Evolutionary conservation across 2,113 vertebrate species (phyloP).

Genomic region (Gobius niger): DNA sequence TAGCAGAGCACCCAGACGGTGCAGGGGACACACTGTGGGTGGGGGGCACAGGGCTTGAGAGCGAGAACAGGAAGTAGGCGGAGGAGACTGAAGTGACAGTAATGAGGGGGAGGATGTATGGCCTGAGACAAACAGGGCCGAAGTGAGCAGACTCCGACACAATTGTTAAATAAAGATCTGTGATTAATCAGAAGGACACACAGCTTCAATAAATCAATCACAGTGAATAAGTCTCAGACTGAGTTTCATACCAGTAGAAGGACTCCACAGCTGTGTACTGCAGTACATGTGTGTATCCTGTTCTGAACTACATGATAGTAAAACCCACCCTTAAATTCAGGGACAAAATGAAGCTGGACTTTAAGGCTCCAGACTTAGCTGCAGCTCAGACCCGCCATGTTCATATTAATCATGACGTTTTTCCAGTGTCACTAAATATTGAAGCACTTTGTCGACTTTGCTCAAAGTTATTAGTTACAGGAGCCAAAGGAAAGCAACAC

Average conservation of each 20-base stretch:
- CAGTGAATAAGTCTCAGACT: constrained; percentile 9
- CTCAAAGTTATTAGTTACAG: constrained; percentile 59
- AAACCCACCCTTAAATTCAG: constrained; percentile 10
- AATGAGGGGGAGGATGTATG: constrained; percentile 46
- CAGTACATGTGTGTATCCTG: no score
- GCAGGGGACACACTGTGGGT: constrained; percentile 46
- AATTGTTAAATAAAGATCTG: constrained; percentile 46
- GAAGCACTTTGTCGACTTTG: constrained; percentile 69
- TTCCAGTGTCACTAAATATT: constrained; percentile 63
- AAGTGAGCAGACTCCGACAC: constrained; percentile 23
- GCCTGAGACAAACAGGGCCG: constrained; percentile 3
- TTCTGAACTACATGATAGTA: no score
- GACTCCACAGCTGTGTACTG: constrained; percentile 9
- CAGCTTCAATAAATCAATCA: constrained; percentile 40
- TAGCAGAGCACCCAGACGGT: constrained; percentile 24
- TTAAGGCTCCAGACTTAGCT: constrained; percentile 10
- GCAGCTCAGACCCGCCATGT: constrained; percentile 50
- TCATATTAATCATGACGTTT: constrained; percentile 34
- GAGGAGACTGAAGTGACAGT: constrained; percentile 47
- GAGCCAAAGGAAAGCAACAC: constrained; percentile 65
- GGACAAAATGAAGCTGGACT: not conserved
- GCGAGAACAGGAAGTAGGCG: constrained; percentile 34
- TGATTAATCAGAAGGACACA: constrained; percentile 44
- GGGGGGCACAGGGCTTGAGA: constrained; percentile 22
- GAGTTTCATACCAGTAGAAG: constrained; percentile 12